These are phyloP conservation scores for Eupeodes latifasciatus DNA, from an alignment of 2,888 invertebrate genomes.

Conservation along the genomic window DNA sequence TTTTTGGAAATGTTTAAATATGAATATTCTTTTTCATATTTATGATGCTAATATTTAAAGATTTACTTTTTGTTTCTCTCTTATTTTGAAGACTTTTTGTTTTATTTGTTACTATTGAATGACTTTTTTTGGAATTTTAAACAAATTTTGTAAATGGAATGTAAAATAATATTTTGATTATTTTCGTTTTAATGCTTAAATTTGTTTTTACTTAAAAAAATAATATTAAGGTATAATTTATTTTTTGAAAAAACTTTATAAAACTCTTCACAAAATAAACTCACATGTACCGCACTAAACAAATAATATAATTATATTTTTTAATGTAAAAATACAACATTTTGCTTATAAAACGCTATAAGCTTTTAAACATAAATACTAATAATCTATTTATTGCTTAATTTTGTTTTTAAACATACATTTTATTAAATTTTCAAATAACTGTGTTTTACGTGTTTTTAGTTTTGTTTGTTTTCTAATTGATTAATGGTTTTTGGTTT, in stretches of 20 bases:
- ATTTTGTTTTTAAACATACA: slow-evolving; percentile 1
- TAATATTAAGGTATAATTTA: not conserved
- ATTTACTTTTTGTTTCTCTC: not conserved
- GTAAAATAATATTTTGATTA: slow-evolving; percentile 12
- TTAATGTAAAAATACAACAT: slow-evolving; percentile 40
- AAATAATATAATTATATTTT: slow-evolving; percentile 15
- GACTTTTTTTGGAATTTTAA: slow-evolving; percentile 1
- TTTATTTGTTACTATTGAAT: slow-evolving; percentile 5
- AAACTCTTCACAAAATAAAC: slow-evolving; percentile 45
- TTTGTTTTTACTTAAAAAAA: not conserved
- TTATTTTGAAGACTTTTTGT: slow-evolving; percentile 17
- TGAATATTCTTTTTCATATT: not conserved
- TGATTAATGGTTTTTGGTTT: slow-evolving; percentile 52
- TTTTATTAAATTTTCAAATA: slow-evolving; percentile 15
- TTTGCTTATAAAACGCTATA: slow-evolving; percentile 70
- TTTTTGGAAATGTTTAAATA: slow-evolving; percentile 16
- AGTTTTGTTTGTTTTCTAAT: not conserved
- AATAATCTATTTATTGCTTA: slow-evolving; percentile 35
- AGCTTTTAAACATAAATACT: slow-evolving; percentile 51
- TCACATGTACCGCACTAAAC: slow-evolving; percentile 67
- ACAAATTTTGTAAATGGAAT: slow-evolving; percentile 49
- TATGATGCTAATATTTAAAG: not conserved
- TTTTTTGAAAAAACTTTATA: slow-evolving; percentile 11
- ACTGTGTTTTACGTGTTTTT: slow-evolving; percentile 54
- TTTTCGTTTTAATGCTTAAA: not conserved